Conservation (phyloP, 2,113 vertebrate genomes). For the Tupaia tana region DNA sequence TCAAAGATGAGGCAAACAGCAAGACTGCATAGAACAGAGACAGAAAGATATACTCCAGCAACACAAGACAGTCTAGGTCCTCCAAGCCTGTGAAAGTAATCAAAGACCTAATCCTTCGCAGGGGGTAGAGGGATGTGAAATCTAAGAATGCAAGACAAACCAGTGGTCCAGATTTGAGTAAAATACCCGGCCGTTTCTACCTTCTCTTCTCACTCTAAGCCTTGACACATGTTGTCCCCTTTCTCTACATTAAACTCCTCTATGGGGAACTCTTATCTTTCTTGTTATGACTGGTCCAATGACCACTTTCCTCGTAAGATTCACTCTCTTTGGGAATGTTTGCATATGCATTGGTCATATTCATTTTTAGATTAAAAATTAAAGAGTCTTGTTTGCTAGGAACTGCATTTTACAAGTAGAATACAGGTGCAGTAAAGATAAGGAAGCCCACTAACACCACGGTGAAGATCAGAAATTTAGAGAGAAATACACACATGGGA, state of each 20-base stretch:
- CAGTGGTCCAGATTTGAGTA: not conserved
- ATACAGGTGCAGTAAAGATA: not conserved
- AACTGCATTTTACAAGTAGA: not conserved
- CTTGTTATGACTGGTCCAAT: not conserved
- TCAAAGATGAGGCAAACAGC: not conserved
- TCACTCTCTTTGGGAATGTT: not conserved
- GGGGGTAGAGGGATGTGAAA: not conserved
- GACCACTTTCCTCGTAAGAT: not conserved
- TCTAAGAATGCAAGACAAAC: not conserved
- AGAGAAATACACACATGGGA: not conserved
- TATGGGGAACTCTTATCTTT: not conserved
- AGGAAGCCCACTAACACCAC: not conserved
- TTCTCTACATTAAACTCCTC: not conserved
- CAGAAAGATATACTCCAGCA: not conserved
- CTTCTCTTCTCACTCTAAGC: not conserved
- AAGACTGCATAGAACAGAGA: not conserved
- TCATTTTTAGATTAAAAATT: not conserved
- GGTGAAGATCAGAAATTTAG: not conserved
- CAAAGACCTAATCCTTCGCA: not conserved
- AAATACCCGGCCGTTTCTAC: not conserved
- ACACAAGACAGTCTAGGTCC: not conserved
- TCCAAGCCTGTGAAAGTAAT: not conserved
- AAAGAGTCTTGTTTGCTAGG: not conserved
- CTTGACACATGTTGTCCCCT: not conserved
- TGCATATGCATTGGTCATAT: not conserved